A percentile compares a stretch with the other conserved stretches of the same genome.
These are phyloP conservation scores for Drosophila anceps DNA, from an alignment of 2,888 invertebrate genomes.

Conservation along the genomic window DNA sequence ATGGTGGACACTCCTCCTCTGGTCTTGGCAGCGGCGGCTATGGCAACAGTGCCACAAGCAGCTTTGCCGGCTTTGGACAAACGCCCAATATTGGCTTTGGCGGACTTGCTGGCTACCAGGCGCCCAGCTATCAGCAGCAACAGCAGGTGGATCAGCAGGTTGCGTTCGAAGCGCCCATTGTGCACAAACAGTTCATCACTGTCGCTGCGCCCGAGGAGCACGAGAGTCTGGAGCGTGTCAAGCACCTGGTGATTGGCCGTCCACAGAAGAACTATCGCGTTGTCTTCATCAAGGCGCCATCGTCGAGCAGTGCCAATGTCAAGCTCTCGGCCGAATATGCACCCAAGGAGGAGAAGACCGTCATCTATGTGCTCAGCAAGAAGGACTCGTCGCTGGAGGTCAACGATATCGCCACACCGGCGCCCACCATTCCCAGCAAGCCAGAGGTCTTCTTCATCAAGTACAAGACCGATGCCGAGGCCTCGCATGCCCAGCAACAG, in stretches of 20 bases:
- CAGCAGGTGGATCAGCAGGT: constrained; percentile 62
- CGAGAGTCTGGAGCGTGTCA: constrained; percentile 74
- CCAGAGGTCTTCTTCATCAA: constrained; percentile 85
- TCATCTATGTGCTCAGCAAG: constrained; percentile 84
- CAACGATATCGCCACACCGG: constrained; percentile 82
- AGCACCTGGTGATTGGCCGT: constrained; percentile 82
- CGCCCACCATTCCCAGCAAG: constrained; percentile 83
- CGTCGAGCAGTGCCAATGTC: constrained; percentile 75
- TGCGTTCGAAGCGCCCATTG: constrained; percentile 68
- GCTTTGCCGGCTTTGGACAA: constrained; percentile 57
- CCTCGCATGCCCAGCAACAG: constrained; percentile 82
- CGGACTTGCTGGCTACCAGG: constrained; percentile 57
- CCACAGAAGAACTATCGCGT: constrained; percentile 84
- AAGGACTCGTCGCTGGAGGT: constrained; percentile 82
- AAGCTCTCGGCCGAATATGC: constrained; percentile 82
- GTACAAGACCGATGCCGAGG: constrained; percentile 84
- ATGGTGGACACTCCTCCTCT: constrained; percentile 28
- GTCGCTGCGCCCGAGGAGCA: constrained; percentile 84
- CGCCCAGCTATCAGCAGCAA: constrained; percentile 60
- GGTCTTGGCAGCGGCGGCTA: constrained; percentile 21
- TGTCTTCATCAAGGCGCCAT: constrained; percentile 84
- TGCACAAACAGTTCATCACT: constrained; percentile 83
- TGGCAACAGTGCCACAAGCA: constrained; percentile 21
- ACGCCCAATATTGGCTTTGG: constrained; percentile 65
- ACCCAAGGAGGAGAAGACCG: constrained; percentile 84